Percentiles rank a stretch among this genome's conserved stretches.
These are phyloP conservation scores for Phocides pigmalion DNA, from an alignment of 1,140 invertebrate species.

Conservation along the genomic window DNA sequence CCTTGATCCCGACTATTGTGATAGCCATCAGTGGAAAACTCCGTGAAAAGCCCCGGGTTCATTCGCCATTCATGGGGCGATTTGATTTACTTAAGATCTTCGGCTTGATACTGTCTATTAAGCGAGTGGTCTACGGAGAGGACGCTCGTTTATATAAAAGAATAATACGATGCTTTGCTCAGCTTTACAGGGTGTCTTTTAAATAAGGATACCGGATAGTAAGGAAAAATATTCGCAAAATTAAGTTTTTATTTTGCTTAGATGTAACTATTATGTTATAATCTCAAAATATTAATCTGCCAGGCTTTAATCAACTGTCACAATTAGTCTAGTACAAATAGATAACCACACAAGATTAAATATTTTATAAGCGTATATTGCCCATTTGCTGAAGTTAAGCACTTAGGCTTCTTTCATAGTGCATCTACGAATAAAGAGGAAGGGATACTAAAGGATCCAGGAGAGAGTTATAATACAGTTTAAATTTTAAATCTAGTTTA, in stretches of 20 bases:
- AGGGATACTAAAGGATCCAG: too few species aligned
- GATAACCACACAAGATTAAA: too few species aligned
- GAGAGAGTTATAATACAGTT: neutral
- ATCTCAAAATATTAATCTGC: too few species aligned
- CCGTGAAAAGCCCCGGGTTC: constrained; percentile 76
- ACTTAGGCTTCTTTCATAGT: too few species aligned
- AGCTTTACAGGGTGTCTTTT: constrained; percentile 30
- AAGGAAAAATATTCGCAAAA: constrained; percentile 4
- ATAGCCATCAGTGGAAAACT: constrained; percentile 76
- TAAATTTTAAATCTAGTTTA: constrained; percentile 9
- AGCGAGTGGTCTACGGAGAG: constrained; percentile 59
- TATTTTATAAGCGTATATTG: too few species aligned
- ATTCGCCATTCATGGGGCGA: constrained; percentile 80
- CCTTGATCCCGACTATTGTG: constrained; percentile 78
- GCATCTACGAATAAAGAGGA: too few species aligned
- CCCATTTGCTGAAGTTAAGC: too few species aligned
- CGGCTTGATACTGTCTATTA: constrained; percentile 78
- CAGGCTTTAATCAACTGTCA: too few species aligned
- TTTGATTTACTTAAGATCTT: constrained; percentile 83
- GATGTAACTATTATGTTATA: neutral
- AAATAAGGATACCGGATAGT: constrained; percentile 24
- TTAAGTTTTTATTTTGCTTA: constrained; percentile 1
- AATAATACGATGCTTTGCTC: constrained; percentile 48
- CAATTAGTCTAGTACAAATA: too few species aligned
- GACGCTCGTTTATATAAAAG: constrained; percentile 63